phyloP scores from a whole-genome alignment of 2,113 vertebrate genomes.

The Terrapene triunguis region DNA sequence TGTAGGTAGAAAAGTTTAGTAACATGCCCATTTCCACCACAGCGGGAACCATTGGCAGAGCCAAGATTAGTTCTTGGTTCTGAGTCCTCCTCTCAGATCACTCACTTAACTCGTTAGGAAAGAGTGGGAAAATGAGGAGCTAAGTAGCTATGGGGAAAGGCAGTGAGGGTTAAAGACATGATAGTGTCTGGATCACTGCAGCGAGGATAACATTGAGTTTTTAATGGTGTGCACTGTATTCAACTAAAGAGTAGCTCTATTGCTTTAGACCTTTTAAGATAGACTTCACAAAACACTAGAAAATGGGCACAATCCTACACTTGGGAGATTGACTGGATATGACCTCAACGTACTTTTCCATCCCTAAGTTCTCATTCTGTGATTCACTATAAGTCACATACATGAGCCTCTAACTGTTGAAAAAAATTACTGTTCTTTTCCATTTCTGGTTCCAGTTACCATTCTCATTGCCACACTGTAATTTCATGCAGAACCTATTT shows the following conservation, averaged over 20 bases:
- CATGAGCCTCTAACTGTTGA: conserved; percentile 43
- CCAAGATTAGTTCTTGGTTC: background rate
- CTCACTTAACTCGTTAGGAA: background rate
- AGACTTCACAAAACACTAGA: background rate
- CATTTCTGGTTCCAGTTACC: conserved; percentile 18
- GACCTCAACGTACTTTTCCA: conserved; percentile 54
- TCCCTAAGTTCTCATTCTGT: conserved; percentile 29
- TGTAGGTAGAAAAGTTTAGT: background rate
- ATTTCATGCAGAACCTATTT: conserved; percentile 32
- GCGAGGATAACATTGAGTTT: background rate
- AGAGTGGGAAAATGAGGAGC: background rate
- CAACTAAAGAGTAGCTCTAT: background rate
- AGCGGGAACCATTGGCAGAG: background rate
- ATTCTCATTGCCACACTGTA: conserved; percentile 39
- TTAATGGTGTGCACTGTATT: background rate
- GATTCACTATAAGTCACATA: conserved; percentile 48
- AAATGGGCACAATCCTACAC: conserved; percentile 28
- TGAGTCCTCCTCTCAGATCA: background rate
- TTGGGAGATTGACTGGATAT: background rate
- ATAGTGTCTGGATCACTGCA: background rate
- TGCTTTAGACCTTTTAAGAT: background rate
- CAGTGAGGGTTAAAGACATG: background rate
- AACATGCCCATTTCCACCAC: background rate
- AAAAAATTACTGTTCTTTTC: conserved; percentile 59
- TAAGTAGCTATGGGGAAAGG: background rate